A percentile compares a stretch with the other conserved stretches of the same genome.
These are phyloP conservation scores for Schizothorax lantsangensis DNA, from an alignment of 2,797 vertebrate species.

Conservation along the genomic window DNA sequence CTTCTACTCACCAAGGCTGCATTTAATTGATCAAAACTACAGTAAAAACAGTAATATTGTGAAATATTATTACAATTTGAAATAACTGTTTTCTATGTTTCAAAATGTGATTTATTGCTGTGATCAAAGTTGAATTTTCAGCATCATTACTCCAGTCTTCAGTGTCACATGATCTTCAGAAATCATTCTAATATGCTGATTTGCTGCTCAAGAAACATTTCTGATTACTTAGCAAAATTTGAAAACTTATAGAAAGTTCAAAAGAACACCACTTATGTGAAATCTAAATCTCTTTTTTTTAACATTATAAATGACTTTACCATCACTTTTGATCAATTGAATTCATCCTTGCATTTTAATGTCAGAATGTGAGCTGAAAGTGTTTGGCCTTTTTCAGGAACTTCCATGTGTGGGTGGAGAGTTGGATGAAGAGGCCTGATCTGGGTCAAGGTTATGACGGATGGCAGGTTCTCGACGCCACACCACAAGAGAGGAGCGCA, in stretches of 20 bases:
- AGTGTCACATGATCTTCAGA: not conserved
- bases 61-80: not conserved
- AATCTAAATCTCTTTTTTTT: no score
- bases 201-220: not conserved
- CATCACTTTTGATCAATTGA: not conserved
- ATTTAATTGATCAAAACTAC: not conserved
- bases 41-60: not conserved
- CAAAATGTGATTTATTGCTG: no score
- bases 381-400: constrained; percentile 79
- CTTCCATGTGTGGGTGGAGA: constrained; percentile 95
- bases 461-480: constrained; percentile 94
- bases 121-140: not conserved
- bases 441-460: constrained; percentile 83
- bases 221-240: not conserved
- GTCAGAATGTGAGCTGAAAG: not conserved
- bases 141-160: not conserved
- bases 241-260: not conserved
- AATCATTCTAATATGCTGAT: not conserved
- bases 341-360: not conserved
- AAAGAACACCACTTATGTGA: no score
- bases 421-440: constrained; percentile 92
- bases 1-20: not conserved
- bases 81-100: not conserved
- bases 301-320: no score
- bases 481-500: constrained; percentile 88